phyloP scores from a whole-genome alignment of 2,113 vertebrate species.

The Rhabdornis inornatus region DNA sequence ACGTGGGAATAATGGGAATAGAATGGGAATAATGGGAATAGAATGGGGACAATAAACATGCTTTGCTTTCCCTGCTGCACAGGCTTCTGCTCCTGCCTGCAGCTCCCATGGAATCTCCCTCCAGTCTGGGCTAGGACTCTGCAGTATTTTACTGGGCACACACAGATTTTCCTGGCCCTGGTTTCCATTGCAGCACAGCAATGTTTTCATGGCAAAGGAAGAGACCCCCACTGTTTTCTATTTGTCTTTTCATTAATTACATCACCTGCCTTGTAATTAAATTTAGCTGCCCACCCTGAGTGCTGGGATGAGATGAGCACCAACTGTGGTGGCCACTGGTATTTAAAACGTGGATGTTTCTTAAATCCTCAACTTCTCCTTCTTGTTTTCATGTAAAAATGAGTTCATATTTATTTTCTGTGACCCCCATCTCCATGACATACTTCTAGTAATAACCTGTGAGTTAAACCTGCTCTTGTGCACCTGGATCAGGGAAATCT shows the following conservation, averaged over 20 bases:
- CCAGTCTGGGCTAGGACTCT: fast-evolving
- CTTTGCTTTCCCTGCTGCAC: neutral
- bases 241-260: neutral
- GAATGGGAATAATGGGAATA: too few relatives aligned
- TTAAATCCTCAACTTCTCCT: neutral
- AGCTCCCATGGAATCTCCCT: neutral
- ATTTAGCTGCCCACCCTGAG: neutral
- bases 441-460: neutral
- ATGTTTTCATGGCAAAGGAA: neutral
- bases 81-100: neutral
- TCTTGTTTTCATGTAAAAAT: neutral
- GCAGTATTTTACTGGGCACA: neutral
- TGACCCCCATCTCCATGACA: neutral
- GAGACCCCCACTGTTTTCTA: neutral
- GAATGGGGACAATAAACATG: too few relatives aligned
- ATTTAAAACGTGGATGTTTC: fast-evolving
- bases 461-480: neutral
- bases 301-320: neutral
- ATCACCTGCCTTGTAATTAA: neutral
- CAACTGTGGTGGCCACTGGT: neutral
- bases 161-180: neutral
- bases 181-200: neutral
- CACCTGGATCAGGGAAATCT: neutral
- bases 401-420: neutral
- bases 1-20: too few relatives aligned